A percentile compares a stretch with the other conserved stretches of the same genome.
These are phyloP conservation scores for Trichopria drosophilae DNA, from an alignment of 2,888 invertebrate genomes.

Conservation along the genomic window DNA sequence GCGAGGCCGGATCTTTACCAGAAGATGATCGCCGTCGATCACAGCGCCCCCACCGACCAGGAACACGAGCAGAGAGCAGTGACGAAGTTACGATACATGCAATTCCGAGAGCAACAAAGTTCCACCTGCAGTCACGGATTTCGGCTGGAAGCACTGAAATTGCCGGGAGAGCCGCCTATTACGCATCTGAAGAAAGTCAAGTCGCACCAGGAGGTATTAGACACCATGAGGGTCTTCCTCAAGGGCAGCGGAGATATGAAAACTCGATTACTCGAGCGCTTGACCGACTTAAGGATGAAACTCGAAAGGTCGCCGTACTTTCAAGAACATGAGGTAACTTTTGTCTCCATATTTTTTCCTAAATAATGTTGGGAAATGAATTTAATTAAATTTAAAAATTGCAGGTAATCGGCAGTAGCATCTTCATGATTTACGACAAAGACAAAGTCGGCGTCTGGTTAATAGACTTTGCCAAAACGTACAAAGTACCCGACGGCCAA, in stretches of 20 bases:
- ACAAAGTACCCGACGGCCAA: slow-evolving; percentile 70
- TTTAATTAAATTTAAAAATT: slow-evolving; percentile 4
- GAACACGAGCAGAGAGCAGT: slow-evolving; percentile 83
- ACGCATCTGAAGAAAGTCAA: slow-evolving; percentile 88
- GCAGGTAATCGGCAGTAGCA: slow-evolving; percentile 84
- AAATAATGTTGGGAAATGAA: slow-evolving; percentile 1
- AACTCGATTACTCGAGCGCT: slow-evolving; percentile 70
- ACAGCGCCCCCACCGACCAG: slow-evolving; percentile 79
- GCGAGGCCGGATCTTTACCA: slow-evolving; percentile 87
- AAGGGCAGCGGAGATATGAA: slow-evolving; percentile 68
- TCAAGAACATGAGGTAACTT: slow-evolving; percentile 76
- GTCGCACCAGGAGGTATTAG: slow-evolving; percentile 72
- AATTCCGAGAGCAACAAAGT: slow-evolving; percentile 90
- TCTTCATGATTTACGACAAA: slow-evolving; percentile 91
- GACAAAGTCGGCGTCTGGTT: slow-evolving; percentile 90
- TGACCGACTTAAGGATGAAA: slow-evolving; percentile 75
- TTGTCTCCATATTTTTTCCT: slow-evolving; percentile 23
- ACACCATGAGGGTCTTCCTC: slow-evolving; percentile 76
- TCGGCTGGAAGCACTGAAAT: slow-evolving; percentile 92
- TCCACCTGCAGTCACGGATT: slow-evolving; percentile 93
- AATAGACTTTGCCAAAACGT: slow-evolving; percentile 96
- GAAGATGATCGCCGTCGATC: slow-evolving; percentile 93
- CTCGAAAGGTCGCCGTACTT: slow-evolving; percentile 87
- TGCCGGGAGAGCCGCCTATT: slow-evolving; percentile 78
- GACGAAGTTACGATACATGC: slow-evolving; percentile 96